Percentiles rank a stretch among this genome's conserved stretches.
phyloP scores from a whole-genome alignment of 2,888 invertebrate species.

The Nomada ruficornis region DNA sequence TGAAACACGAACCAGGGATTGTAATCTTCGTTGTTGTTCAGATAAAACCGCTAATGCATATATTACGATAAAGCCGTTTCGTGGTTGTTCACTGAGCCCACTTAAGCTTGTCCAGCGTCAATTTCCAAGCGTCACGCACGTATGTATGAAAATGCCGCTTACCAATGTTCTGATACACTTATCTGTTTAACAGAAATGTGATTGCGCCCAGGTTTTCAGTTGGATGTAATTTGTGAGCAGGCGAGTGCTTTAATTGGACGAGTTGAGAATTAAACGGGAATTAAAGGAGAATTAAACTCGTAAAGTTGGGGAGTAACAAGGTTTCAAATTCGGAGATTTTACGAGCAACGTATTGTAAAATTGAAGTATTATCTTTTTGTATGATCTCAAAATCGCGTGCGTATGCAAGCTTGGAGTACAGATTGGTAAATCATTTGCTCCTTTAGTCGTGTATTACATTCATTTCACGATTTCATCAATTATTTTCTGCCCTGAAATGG shows the following conservation, averaged over 20 bases:
- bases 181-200: slow-evolving; percentile 12
- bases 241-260: neutral
- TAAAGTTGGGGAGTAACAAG: neutral
- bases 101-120: slow-evolving; percentile 43
- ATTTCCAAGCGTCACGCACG: slow-evolving; percentile 56
- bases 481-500: too few relatives aligned
- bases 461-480: too few relatives aligned
- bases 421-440: too few relatives aligned
- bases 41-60: slow-evolving; percentile 67
- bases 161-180: slow-evolving; percentile 12
- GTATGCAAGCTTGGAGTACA: too few relatives aligned
- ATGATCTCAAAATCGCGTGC: too few relatives aligned
- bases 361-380: too few relatives aligned
- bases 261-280: neutral
- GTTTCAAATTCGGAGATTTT: neutral
- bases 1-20: slow-evolving; percentile 50
- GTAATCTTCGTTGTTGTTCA: slow-evolving; percentile 59
- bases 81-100: slow-evolving; percentile 30
- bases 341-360: neutral
- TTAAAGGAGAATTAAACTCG: neutral
- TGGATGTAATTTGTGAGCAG: neutral
- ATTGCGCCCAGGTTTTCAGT: slow-evolving; percentile 20
- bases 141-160: slow-evolving; percentile 30
- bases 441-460: too few relatives aligned
- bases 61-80: slow-evolving; percentile 66